Evolutionary conservation across 2,888 invertebrate genomes (phyloP).

Genomic region (Flexamia atlantica): DNA sequence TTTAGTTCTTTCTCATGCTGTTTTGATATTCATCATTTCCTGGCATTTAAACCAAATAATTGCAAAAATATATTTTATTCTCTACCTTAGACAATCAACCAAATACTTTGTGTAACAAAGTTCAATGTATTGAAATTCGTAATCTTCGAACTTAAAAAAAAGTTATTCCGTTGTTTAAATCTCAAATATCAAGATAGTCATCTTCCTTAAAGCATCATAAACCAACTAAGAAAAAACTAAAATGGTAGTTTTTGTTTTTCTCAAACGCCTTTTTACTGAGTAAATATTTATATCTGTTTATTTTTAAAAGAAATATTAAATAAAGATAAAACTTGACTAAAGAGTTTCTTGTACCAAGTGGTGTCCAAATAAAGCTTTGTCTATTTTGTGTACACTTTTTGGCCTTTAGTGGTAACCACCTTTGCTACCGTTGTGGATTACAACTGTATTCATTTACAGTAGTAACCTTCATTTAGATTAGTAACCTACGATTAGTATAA

Average conservation of each 20-base stretch:
- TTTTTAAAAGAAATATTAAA: constrained; percentile 29
- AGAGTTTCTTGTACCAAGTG: constrained; percentile 55
- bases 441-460: neutral
- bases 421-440: neutral
- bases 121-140: too few species aligned
- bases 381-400: constrained; percentile 59
- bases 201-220: too few species aligned
- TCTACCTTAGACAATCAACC: too few species aligned
- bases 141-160: too few species aligned
- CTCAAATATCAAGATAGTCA: too few species aligned
- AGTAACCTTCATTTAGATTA: neutral
- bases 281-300: constrained; percentile 39
- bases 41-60: too few species aligned
- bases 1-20: too few species aligned
- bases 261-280: constrained; percentile 30
- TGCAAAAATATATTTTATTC: too few species aligned
- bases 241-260: neutral
- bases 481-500: neutral
- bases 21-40: too few species aligned
- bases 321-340: constrained; percentile 29
- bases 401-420: neutral
- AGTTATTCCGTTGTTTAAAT: too few species aligned
- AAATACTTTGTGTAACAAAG: too few species aligned
- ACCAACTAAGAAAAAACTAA: too few species aligned
- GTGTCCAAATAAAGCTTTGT: constrained; percentile 62